These are phyloP conservation scores for Chrysina gloriosa DNA, from an alignment of 2,888 invertebrate species.

Conservation along the genomic window DNA sequence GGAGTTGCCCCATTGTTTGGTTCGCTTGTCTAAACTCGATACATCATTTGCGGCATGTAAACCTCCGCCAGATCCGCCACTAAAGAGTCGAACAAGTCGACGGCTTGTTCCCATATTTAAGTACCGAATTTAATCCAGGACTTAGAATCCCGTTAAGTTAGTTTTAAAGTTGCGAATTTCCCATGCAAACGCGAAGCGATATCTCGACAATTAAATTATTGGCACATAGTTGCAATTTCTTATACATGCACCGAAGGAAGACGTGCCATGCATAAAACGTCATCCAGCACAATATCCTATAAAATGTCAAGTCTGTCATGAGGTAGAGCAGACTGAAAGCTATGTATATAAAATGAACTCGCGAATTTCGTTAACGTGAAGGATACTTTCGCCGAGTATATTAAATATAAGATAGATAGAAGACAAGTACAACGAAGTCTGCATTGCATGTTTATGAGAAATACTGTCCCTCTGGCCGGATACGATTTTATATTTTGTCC, in stretches of 20 bases:
- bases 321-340: conserved; percentile 17
- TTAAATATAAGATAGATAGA: conserved; percentile 22
- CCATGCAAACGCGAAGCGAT: neutral
- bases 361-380: conserved; percentile 7
- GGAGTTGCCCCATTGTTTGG: no score
- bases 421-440: neutral
- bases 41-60: no score
- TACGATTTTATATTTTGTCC: neutral
- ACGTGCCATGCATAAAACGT: neutral
- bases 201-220: conserved; percentile 33
- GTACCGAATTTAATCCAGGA: conserved; percentile 2
- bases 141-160: conserved; percentile 19
- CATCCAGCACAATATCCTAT: conserved; percentile 16
- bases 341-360: conserved; percentile 3
- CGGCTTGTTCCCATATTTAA: no score
- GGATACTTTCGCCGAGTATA: conserved; percentile 22
- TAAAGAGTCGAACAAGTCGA: no score
- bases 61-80: no score
- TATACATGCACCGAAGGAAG: neutral
- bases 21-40: no score
- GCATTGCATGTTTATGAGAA: no score
- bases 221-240: conserved; percentile 30
- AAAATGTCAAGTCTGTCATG: conserved; percentile 34
- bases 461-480: no score
- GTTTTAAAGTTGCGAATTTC: conserved; percentile 25